phyloP scores from a whole-genome alignment of 2,113 vertebrate genomes.

The Pipra filicauda region DNA sequence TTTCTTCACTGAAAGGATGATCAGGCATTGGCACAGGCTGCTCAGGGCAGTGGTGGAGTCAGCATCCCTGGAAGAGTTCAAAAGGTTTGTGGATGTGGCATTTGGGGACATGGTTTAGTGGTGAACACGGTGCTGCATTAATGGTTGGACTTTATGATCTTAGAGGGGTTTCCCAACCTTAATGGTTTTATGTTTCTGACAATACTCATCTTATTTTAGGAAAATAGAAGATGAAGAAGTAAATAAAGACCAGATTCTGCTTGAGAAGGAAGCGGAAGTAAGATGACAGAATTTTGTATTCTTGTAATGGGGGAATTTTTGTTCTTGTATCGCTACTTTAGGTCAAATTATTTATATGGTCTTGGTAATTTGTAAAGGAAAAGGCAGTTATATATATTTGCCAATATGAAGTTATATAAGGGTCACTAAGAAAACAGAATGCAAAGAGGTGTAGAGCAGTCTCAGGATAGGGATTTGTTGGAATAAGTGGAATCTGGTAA shows the following conservation, averaged over 20 bases:
- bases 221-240: conserved; percentile 93
- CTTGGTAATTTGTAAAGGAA: background rate
- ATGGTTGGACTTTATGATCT: background rate
- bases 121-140: background rate
- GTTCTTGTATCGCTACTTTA: background rate
- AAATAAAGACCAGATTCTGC: conserved; percentile 96
- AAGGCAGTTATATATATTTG: background rate
- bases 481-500: background rate
- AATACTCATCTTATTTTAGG: conserved; percentile 63
- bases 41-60: background rate
- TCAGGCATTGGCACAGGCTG: background rate
- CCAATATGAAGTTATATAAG: background rate
- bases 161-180: background rate
- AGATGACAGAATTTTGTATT: background rate
- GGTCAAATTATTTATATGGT: background rate
- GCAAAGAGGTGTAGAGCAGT: background rate
- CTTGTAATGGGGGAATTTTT: background rate
- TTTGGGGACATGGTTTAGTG: background rate
- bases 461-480: background rate
- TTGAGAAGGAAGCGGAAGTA: conserved; percentile 98
- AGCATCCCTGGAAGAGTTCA: background rate
- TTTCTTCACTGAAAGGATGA: background rate
- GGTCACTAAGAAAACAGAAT: background rate
- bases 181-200: background rate
- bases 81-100: background rate